A percentile compares a stretch with the other conserved stretches of the same genome.
Conservation (phyloP, 2,797 vertebrate genomes). For the Parauchenoglanis ngamensis region DNA sequence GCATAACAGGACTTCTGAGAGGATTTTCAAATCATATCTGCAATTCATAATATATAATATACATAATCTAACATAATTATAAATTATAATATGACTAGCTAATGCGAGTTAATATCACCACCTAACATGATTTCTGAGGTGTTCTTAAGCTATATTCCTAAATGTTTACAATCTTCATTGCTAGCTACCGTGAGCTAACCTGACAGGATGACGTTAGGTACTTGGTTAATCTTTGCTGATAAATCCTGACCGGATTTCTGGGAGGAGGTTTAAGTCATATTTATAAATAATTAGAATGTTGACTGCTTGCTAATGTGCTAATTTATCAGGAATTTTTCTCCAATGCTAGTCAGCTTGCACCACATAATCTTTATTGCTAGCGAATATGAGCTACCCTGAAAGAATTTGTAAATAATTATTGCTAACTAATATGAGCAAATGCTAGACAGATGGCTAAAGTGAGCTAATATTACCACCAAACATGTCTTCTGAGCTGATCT, state of each 20-base stretch:
- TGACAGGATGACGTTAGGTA: background rate
- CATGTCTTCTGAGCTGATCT: no score
- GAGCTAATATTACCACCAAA: no score
- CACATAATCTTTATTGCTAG: background rate
- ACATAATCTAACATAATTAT: background rate
- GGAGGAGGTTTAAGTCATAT: no score
- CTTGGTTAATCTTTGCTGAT: no score
- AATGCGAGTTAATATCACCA: background rate
- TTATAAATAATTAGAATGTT: no score
- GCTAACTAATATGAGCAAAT: no score
- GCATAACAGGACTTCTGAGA: background rate
- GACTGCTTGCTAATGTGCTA: no score
- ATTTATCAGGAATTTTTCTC: no score
- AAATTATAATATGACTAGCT: background rate
- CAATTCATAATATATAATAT: background rate
- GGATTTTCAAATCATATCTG: background rate
- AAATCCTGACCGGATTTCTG: background rate
- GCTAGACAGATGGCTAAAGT: no score
- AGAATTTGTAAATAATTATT: no score
- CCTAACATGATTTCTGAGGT: background rate
- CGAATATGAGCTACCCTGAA: background rate
- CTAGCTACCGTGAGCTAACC: background rate
- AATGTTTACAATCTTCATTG: background rate
- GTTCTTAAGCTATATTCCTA: background rate
- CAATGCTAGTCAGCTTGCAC: no score